phyloP scores from a whole-genome alignment of 2,888 invertebrate species.

The Hirtodrosophila histrioides region DNA sequence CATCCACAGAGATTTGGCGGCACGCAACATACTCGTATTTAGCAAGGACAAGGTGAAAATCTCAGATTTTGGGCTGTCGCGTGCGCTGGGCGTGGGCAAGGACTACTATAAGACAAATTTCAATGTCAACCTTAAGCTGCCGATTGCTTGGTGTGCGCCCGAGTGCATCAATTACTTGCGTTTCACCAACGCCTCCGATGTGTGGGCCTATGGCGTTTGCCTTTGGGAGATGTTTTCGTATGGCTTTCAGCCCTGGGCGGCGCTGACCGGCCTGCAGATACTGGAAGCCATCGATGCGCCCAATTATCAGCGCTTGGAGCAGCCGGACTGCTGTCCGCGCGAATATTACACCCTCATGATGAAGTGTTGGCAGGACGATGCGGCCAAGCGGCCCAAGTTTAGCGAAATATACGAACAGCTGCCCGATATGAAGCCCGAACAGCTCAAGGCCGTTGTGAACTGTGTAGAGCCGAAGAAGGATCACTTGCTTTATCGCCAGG shows the following conservation, averaged over 20 bases:
- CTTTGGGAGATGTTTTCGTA: constrained; percentile 99
- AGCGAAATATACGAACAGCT: constrained; percentile 91
- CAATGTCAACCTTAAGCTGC: constrained; percentile 97
- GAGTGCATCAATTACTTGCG: constrained; percentile 98
- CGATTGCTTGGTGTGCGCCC: constrained; percentile 99
- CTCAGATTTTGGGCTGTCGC: constrained; percentile 97
- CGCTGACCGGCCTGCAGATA: constrained; percentile 96
- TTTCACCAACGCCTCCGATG: constrained; percentile 98
- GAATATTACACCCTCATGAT: constrained; percentile 96
- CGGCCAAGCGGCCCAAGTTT: constrained; percentile 94
- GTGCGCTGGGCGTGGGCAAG: constrained; percentile 98
- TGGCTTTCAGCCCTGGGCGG: constrained; percentile 99
- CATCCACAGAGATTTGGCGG: constrained; percentile 98
- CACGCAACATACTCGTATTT: constrained; percentile 98
- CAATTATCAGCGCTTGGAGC: constrained; percentile 94
- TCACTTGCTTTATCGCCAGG: constrained; percentile 92
- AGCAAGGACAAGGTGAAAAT: constrained; percentile 98
- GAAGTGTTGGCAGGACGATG: constrained; percentile 98
- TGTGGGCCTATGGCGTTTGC: constrained; percentile 99
- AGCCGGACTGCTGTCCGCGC: constrained; percentile 97
- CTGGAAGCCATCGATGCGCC: constrained; percentile 97
- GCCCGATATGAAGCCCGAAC: constrained; percentile 95
- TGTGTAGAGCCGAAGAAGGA: constrained; percentile 86
- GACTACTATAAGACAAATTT: constrained; percentile 99
- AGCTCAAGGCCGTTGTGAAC: constrained; percentile 91